Evolutionary conservation across 2,888 invertebrate species (phyloP).

Genomic region (Biston stratarius): DNA sequence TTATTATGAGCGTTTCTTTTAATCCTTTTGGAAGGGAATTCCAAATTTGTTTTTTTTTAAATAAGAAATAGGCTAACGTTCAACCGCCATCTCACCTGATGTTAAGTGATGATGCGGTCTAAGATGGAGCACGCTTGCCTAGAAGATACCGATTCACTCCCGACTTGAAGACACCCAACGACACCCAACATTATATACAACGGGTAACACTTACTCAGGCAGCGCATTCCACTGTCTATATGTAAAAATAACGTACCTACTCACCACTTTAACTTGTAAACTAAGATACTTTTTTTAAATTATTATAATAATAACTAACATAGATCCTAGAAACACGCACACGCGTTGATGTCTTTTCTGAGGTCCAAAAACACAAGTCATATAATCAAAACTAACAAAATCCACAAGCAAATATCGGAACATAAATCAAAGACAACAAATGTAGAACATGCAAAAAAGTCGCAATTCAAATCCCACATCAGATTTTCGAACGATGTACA

Average conservation of each 20-base stretch:
- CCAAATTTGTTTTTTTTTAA: background rate
- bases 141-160: too few species aligned
- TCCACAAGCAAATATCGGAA: constrained; percentile 18
- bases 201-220: too few species aligned
- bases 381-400: constrained; percentile 14
- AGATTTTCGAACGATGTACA: constrained; percentile 68
- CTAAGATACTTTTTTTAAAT: background rate
- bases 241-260: too few species aligned
- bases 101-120: too few species aligned
- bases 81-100: too few species aligned
- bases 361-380: constrained; percentile 16
- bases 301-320: background rate
- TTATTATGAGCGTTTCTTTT: background rate
- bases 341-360: constrained; percentile 40
- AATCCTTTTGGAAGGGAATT: background rate
- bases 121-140: too few species aligned
- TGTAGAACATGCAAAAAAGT: constrained; percentile 50
- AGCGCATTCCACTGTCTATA: too few species aligned
- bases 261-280: background rate
- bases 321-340: constrained; percentile 4
- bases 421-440: constrained; percentile 54
- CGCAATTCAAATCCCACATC: constrained; percentile 70
- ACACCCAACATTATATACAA: too few species aligned
- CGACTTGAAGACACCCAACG: too few species aligned
- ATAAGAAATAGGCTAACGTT: too few species aligned